Evolutionary conservation across 2,797 vertebrate genomes (phyloP).

Genomic region (Bovichtus diacanthus): DNA sequence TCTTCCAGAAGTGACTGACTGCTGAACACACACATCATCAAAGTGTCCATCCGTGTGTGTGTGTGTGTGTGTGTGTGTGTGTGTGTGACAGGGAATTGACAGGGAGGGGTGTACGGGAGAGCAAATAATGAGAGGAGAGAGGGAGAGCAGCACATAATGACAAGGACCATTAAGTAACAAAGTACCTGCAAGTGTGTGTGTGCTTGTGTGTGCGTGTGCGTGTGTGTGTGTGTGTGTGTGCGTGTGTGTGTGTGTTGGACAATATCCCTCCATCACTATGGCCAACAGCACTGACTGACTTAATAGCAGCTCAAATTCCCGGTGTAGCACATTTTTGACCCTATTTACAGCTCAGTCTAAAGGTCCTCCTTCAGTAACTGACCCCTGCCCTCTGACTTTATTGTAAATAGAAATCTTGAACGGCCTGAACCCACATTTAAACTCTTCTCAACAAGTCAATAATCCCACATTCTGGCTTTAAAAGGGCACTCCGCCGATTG

Average conservation of each 20-base stretch:
- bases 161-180: constrained; percentile 30
- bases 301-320: background rate
- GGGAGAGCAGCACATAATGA: constrained; percentile 26
- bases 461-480: background rate
- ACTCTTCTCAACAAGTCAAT: background rate
- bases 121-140: constrained; percentile 39
- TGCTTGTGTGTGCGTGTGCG: constrained; percentile 21
- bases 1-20: constrained; percentile 14
- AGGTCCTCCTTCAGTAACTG: background rate
- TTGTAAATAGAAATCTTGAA: background rate
- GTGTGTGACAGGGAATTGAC: constrained; percentile 7
- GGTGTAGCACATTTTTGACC: background rate
- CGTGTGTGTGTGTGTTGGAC: background rate
- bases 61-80: too few species aligned
- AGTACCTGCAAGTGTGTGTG: constrained; percentile 27
- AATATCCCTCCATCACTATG: background rate
- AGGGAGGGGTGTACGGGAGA: constrained; percentile 18
- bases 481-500: background rate
- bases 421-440: background rate
- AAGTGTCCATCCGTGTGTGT: too few species aligned
- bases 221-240: constrained; percentile 7
- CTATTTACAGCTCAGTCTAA: background rate
- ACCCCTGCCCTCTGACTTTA: constrained; percentile 9
- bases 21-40: too few species aligned
- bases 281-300: background rate